These are phyloP conservation scores for Himalopsyche phryganea DNA, from an alignment of 1,140 invertebrate species.

Conservation along the genomic window DNA sequence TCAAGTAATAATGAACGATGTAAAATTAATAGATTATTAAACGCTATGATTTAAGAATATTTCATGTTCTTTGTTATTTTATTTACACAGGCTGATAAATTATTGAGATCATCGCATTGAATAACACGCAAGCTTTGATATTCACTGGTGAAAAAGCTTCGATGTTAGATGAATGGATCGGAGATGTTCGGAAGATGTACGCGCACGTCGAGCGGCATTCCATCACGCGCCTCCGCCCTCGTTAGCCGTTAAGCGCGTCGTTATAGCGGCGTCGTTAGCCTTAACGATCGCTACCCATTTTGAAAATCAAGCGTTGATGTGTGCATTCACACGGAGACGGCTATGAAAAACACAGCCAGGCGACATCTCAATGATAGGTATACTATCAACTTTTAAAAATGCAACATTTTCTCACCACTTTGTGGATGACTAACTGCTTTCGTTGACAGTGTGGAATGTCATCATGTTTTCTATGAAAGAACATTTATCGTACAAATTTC, in stretches of 20 bases:
- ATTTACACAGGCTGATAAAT: too few species aligned
- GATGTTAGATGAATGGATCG: background rate
- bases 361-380: background rate
- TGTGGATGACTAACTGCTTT: background rate
- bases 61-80: too few species aligned
- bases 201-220: slow-evolving; percentile 16
- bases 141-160: background rate
- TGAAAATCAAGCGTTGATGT: background rate
- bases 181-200: slow-evolving; percentile 12
- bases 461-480: too few species aligned
- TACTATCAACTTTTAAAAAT: background rate
- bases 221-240: slow-evolving; percentile 28
- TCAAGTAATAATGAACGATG: too few species aligned
- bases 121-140: too few species aligned
- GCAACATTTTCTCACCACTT: background rate
- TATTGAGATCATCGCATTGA: too few species aligned
- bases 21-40: too few species aligned
- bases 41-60: too few species aligned
- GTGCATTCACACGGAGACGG: background rate
- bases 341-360: background rate
- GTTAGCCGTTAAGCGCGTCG: slow-evolving; percentile 24
- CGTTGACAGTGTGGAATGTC: too few species aligned
- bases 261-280: slow-evolving; percentile 18
- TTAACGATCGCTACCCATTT: slow-evolving; percentile 25
- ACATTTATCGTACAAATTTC: too few species aligned